A percentile compares a stretch with the other conserved stretches of the same genome.
phyloP scores from a whole-genome alignment of 1,140 invertebrate genomes.

The Pissodes strobi region DNA sequence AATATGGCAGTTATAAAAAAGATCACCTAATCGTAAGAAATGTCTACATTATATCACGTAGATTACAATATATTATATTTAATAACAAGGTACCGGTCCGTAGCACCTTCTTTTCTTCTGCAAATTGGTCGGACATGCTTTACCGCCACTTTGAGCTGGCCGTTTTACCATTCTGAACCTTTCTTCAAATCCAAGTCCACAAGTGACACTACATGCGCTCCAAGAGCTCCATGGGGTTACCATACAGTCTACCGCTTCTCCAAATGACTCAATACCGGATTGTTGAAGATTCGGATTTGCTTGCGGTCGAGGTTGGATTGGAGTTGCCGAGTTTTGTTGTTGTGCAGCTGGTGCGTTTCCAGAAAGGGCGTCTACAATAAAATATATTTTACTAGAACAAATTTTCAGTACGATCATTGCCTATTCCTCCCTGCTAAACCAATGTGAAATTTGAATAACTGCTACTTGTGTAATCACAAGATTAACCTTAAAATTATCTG shows the following conservation, averaged over 20 bases:
- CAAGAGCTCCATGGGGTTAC: conserved; percentile 76
- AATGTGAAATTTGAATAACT: no score
- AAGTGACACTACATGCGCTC: conserved; percentile 73
- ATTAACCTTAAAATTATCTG: no score
- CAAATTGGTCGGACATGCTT: conserved; percentile 66
- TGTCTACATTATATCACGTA: no score
- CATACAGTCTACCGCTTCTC: conserved; percentile 62
- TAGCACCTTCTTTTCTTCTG: conserved; percentile 60
- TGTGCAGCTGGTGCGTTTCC: conserved; percentile 14
- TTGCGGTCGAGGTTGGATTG: conserved; percentile 1
- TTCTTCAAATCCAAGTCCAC: conserved; percentile 66
- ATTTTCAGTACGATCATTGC: neutral
- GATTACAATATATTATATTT: no score
- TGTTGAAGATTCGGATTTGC: conserved; percentile 8
- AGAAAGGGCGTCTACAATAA: conserved; percentile 37
- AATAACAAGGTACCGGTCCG: conserved; percentile 21
- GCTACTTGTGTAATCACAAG: no score
- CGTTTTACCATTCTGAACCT: conserved; percentile 66
- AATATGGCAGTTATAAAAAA: no score
- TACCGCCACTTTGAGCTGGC: conserved; percentile 69
- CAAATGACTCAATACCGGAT: neutral
- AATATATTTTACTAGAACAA: neutral
- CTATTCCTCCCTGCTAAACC: no score
- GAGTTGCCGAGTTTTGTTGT: neutral
- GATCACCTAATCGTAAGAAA: no score